These are phyloP conservation scores for Scaptomyza graminum DNA, from an alignment of 1,140 invertebrate genomes.

Conservation along the genomic window DNA sequence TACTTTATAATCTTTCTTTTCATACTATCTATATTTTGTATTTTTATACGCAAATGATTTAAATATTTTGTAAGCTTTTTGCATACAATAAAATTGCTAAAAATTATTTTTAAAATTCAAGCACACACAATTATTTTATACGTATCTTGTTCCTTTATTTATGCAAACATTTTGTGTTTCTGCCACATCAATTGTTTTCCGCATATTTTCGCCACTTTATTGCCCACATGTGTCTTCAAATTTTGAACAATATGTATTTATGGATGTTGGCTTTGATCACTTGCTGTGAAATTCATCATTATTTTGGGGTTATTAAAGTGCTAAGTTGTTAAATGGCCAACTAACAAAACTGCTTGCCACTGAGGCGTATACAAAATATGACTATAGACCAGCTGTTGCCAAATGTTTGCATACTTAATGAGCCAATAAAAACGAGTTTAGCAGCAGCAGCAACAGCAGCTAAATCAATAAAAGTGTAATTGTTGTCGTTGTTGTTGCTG, in stretches of 20 bases:
- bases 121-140: too few species aligned
- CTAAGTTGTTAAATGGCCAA: conserved; percentile 37
- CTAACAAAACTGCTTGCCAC: conserved; percentile 10
- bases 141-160: too few species aligned
- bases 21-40: too few species aligned
- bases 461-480: conserved; percentile 72
- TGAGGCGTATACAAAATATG: conserved; percentile 52
- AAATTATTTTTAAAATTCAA: too few species aligned
- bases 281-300: conserved; percentile 30
- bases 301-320: conserved; percentile 46
- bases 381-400: conserved; percentile 2
- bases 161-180: neutral
- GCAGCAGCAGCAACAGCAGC: conserved; percentile 60
- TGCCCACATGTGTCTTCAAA: conserved; percentile 3
- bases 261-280: conserved; percentile 40
- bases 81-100: too few species aligned
- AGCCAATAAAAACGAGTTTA: conserved; percentile 57
- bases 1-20: too few species aligned
- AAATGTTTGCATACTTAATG: conserved; percentile 75
- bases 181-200: neutral
- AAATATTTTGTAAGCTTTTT: too few species aligned
- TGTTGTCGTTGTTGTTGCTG: conserved; percentile 16
- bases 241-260: too few species aligned
- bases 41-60: too few species aligned
- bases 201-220: neutral